Conservation (phyloP, 2,888 invertebrate genomes). For the Criorhina ranunculi region DNA sequence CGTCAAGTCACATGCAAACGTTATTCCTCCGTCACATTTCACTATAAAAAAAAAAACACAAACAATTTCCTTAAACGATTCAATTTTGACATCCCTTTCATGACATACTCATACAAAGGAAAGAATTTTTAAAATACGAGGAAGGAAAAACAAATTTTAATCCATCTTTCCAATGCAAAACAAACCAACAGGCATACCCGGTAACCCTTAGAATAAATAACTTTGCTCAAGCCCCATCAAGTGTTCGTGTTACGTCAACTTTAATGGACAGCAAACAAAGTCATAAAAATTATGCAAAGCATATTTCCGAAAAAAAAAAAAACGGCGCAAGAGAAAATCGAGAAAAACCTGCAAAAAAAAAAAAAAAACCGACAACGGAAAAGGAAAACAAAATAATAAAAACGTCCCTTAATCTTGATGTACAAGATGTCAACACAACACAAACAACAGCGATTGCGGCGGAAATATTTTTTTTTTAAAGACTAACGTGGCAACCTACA, state of each 20-base stretch:
- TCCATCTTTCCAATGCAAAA: not conserved
- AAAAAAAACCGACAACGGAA: conserved; percentile 4
- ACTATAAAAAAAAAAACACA: not conserved
- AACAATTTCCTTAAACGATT: conserved; percentile 10
- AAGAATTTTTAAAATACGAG: not conserved
- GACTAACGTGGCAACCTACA: conserved; percentile 42
- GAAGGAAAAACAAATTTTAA: conserved; percentile 1
- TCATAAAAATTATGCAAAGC: conserved; percentile 69
- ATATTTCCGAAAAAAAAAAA: conserved; percentile 36
- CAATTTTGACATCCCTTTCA: not conserved
- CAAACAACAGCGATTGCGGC: conserved; percentile 59
- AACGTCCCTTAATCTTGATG: conserved; percentile 59
- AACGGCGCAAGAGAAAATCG: not conserved
- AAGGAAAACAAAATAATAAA: conserved; percentile 62
- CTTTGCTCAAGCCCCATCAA: conserved; percentile 33
- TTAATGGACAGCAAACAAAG: conserved; percentile 70
- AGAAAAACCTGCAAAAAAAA: conserved; percentile 7
- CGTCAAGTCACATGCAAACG: too few relatives aligned
- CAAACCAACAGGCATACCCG: not conserved
- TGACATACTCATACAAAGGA: not conserved
- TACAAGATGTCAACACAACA: conserved; percentile 64
- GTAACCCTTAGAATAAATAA: conserved; percentile 7
- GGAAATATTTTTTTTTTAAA: conserved; percentile 45
- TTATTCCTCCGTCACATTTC: not conserved
- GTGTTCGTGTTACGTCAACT: conserved; percentile 56